Evolutionary conservation across 2,797 vertebrate genomes (phyloP).

Genomic region (Anniella stebbinsi): DNA sequence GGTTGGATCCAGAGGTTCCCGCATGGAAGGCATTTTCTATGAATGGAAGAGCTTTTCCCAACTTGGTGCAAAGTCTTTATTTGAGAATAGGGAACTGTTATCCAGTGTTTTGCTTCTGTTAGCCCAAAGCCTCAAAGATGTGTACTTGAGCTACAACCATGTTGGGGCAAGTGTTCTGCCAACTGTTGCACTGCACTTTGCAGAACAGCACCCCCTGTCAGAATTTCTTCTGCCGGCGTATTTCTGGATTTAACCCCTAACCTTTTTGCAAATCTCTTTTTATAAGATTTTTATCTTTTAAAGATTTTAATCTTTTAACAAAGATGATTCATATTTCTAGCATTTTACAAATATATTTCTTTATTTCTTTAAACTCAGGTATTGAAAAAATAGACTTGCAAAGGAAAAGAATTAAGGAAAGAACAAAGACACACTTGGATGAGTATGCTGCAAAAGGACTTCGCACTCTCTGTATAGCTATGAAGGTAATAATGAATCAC

Average conservation of each 20-base stretch:
- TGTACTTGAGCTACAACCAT: not conserved
- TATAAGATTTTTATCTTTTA: not conserved
- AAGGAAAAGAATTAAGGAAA: constrained; percentile 78
- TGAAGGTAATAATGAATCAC: constrained; percentile 82
- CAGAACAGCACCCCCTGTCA: not conserved
- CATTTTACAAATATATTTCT: not conserved
- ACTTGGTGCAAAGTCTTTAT: not conserved
- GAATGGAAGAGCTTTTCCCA: not conserved
- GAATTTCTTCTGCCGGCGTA: not conserved
- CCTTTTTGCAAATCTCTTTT: not conserved
- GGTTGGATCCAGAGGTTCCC: not conserved
- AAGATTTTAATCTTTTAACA: not conserved
- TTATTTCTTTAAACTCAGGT: constrained; percentile 48
- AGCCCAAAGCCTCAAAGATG: not conserved
- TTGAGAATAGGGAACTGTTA: not conserved
- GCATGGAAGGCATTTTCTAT: not conserved
- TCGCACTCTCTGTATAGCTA: constrained; percentile 94
- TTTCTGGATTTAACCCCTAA: no score
- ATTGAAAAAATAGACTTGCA: constrained; percentile 59
- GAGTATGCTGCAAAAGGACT: constrained; percentile 90
- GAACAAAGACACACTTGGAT: constrained; percentile 90
- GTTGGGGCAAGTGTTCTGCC: not conserved
- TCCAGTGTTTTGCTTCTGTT: not conserved
- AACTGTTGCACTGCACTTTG: not conserved
- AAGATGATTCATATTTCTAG: not conserved